Conservation (phyloP, 2,888 invertebrate genomes). For the Aphodius granarius region DNA sequence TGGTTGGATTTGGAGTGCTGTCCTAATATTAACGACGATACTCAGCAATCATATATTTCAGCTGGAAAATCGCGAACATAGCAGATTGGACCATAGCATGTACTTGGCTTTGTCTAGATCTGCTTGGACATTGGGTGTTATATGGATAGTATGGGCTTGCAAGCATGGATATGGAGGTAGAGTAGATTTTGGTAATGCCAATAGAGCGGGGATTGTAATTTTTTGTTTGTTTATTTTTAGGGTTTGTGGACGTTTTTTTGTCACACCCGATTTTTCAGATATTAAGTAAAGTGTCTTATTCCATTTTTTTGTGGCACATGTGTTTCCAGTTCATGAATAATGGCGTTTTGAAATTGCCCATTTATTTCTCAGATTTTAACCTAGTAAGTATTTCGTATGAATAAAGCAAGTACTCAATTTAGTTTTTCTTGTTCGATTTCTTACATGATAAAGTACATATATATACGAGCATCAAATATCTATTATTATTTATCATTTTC, state of each 20-base stretch:
- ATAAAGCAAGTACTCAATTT: no score
- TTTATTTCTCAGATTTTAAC: conserved; percentile 44
- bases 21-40: conserved; percentile 38
- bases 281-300: conserved; percentile 47
- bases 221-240: conserved; percentile 34
- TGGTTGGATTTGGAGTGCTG: conserved; percentile 38
- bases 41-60: conserved; percentile 45
- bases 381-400: conserved; percentile 36
- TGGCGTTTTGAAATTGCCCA: conserved; percentile 40
- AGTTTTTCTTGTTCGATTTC: no score
- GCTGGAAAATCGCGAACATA: conserved; percentile 44
- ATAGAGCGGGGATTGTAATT: no score
- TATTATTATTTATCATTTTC: no score
- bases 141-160: conserved; percentile 59
- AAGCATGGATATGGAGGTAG: conserved; percentile 55
- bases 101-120: conserved; percentile 53
- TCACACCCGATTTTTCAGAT: conserved; percentile 43
- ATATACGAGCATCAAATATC: no score
- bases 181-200: no score
- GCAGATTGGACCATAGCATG: conserved; percentile 46
- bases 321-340: conserved; percentile 41
- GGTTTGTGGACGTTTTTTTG: conserved; percentile 42
- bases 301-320: conserved; percentile 47
- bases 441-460: no score
- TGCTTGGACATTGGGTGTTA: conserved; percentile 54